phyloP scores from a whole-genome alignment of 2,888 invertebrate genomes.

The Nematopogon swammerdamellus region DNA sequence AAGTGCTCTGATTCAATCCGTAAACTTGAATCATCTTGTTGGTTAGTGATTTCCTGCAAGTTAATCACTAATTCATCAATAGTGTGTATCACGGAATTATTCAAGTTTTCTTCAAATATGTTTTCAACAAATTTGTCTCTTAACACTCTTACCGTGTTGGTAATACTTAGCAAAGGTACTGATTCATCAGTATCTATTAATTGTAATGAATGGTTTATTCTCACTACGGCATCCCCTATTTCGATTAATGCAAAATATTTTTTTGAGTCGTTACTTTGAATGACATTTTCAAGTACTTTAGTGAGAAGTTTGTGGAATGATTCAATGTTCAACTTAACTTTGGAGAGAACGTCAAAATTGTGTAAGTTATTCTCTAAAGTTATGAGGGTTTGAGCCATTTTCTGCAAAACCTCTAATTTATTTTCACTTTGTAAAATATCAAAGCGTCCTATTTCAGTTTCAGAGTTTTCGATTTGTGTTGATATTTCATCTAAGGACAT shows the following conservation, averaged over 20 bases:
- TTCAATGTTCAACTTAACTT: constrained; percentile 27
- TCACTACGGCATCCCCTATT: constrained; percentile 36
- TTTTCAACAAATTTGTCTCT: constrained; percentile 27
- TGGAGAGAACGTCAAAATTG: constrained; percentile 24
- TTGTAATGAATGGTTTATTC: constrained; percentile 30
- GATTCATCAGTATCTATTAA: constrained; percentile 24
- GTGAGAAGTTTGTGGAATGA: constrained; percentile 50
- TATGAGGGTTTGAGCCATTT: constrained; percentile 44
- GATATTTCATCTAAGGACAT: constrained; percentile 33
- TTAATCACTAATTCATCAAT: constrained; percentile 25
- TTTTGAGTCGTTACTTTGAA: constrained; percentile 43
- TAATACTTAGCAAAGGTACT: constrained; percentile 29
- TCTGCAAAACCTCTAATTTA: constrained; percentile 39
- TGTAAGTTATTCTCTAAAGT: constrained; percentile 37
- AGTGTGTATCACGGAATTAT: constrained; percentile 27
- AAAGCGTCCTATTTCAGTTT: constrained; percentile 30
- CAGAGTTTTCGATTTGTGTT: constrained; percentile 25
- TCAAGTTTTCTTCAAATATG: constrained; percentile 31
- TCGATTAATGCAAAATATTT: constrained; percentile 37
- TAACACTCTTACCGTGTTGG: constrained; percentile 32
- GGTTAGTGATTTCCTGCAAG: constrained; percentile 31
- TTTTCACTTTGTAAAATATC: constrained; percentile 42
- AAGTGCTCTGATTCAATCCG: constrained; percentile 29
- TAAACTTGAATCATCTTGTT: constrained; percentile 27
- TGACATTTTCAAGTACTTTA: constrained; percentile 52